Conservation (phyloP, 1,140 invertebrate species). For the Anastrepha ludens region DNA sequence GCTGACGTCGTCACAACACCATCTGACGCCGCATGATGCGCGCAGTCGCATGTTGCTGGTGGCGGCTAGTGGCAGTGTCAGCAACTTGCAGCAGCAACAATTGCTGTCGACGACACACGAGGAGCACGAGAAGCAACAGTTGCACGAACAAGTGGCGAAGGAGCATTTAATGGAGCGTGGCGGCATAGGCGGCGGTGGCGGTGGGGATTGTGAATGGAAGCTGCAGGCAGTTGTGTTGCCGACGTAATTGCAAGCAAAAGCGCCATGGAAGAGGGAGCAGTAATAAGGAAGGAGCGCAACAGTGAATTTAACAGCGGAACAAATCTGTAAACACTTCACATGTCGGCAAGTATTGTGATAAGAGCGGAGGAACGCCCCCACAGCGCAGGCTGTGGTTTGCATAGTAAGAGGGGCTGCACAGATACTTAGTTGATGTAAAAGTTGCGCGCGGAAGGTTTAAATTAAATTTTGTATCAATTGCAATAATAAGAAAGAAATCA, state of each 20-base stretch:
- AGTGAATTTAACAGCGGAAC: constrained; percentile 1
- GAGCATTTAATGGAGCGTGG: constrained; percentile 36
- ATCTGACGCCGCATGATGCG: constrained; percentile 15
- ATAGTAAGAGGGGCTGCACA: not conserved
- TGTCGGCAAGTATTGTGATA: constrained; percentile 3
- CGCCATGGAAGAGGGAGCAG: not conserved
- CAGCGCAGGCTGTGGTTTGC: not conserved
- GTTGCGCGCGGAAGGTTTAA: not conserved
- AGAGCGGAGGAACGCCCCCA: not conserved
- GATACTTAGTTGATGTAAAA: not conserved
- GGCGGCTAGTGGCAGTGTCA: constrained; percentile 54
- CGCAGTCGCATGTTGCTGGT: constrained; percentile 55
- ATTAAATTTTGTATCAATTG: not conserved
- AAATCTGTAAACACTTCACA: constrained; percentile 48
- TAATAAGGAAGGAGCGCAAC: not conserved
- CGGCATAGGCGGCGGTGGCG: not conserved
- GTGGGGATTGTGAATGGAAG: constrained; percentile 33
- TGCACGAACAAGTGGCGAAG: constrained; percentile 44
- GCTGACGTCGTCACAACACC: not conserved
- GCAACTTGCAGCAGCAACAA: not conserved
- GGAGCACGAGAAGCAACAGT: constrained; percentile 16
- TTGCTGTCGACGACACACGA: not conserved
- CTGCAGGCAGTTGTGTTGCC: constrained; percentile 50
- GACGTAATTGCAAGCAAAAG: constrained; percentile 3
- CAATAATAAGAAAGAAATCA: no score